A percentile compares a stretch with the other conserved stretches of the same genome.
Evolutionary conservation across 2,113 vertebrate genomes (phyloP).

Genomic region (Isurus oxyrinchus): DNA sequence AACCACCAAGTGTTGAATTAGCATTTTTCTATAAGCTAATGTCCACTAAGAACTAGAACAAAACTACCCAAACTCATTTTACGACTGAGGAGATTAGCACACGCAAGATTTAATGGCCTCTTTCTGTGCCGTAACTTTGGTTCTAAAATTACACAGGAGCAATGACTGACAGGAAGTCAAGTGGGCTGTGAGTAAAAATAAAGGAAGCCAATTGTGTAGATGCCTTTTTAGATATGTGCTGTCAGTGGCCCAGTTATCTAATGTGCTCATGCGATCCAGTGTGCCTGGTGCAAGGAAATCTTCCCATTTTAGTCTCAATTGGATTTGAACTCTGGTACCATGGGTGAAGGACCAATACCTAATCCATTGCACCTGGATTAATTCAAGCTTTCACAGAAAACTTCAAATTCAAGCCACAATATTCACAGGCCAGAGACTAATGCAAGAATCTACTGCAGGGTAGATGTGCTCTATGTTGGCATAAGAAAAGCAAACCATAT

Average conservation of each 20-base stretch:
- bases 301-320: not conserved
- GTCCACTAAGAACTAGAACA: not conserved
- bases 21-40: not conserved
- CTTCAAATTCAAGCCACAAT: constrained; percentile 47
- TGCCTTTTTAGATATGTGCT: not conserved
- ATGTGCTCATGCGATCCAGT: not conserved
- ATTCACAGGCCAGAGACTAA: constrained; percentile 59
- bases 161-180: not conserved
- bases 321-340: not conserved
- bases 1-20: not conserved
- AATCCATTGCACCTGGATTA: not conserved
- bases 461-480: constrained; percentile 70
- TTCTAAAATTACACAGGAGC: not conserved
- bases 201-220: not conserved
- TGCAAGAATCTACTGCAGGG: constrained; percentile 68
- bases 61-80: not conserved
- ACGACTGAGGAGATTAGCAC: not conserved
- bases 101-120: too few relatives aligned
- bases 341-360: not conserved
- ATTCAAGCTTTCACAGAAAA: not conserved
- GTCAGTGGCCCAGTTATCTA: not conserved
- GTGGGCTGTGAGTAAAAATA: not conserved
- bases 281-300: not conserved
- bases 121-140: not conserved
- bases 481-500: constrained; percentile 88